Conservation (phyloP, 2,113 vertebrate species). For the Tricholaema leucomelas region DNA sequence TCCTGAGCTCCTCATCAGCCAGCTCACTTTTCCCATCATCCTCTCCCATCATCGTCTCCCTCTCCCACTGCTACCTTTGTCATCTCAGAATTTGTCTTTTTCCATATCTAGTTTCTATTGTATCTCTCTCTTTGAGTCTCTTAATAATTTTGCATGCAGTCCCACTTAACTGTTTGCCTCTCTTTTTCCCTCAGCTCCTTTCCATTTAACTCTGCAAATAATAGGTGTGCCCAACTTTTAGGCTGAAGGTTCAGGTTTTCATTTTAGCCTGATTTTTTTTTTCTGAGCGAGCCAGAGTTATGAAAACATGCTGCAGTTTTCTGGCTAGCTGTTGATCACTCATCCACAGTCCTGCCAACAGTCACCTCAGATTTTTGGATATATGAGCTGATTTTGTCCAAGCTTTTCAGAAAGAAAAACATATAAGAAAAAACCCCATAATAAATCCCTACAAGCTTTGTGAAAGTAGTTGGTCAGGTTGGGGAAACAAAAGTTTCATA, state of each 20-base stretch:
- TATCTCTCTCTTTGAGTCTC: background rate
- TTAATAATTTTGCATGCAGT: background rate
- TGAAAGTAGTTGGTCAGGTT: background rate
- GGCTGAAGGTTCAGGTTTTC: background rate
- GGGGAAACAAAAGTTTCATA: background rate
- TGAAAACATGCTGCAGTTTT: background rate
- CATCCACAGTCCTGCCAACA: background rate
- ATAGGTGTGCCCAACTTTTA: background rate
- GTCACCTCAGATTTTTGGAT: background rate
- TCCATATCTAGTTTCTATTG: background rate
- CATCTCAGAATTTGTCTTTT: background rate
- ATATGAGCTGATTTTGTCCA: background rate
- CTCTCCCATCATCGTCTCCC: background rate
- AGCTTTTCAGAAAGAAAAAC: background rate
- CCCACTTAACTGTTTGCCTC: background rate
- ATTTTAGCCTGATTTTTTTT: background rate
- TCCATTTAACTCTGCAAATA: background rate
- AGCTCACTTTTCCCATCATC: background rate
- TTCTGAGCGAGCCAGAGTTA: background rate
- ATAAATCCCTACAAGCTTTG: background rate
- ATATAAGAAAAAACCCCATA: background rate
- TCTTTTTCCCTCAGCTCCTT: rapidly evolving
- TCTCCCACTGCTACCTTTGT: background rate
- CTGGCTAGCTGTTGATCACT: background rate
- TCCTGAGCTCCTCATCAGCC: background rate